phyloP scores from a whole-genome alignment of 2,888 invertebrate genomes.

The Mythimna impura region DNA sequence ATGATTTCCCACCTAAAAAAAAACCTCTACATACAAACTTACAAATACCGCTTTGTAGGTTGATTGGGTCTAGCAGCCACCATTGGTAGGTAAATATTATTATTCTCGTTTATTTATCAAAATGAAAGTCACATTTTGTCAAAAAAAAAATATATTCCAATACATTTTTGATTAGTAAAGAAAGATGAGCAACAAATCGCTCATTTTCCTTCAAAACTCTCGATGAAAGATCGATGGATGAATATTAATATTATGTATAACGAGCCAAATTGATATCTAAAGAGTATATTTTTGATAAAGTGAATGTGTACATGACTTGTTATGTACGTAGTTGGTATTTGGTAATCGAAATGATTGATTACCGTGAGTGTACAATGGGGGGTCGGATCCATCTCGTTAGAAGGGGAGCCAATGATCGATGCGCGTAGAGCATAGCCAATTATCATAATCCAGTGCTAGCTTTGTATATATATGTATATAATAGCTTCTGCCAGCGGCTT shows the following conservation, averaged over 20 bases:
- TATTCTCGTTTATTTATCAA: background rate
- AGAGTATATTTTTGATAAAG: constrained; percentile 48
- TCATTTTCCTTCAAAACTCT: constrained; percentile 45
- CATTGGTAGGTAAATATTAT: too few species aligned
- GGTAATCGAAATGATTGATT: constrained; percentile 68
- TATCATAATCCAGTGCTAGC: constrained; percentile 64
- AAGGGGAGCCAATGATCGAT: constrained; percentile 69
- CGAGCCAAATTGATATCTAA: constrained; percentile 28
- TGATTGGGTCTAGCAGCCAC: too few species aligned
- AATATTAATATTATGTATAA: constrained; percentile 38
- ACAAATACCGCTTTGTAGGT: too few species aligned
- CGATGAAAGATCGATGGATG: constrained; percentile 34
- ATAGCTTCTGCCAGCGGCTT: too few species aligned
- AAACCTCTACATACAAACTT: too few species aligned
- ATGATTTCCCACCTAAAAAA: too few species aligned
- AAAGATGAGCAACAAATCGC: constrained; percentile 33
- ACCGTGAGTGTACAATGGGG: constrained; percentile 60
- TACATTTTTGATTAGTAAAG: background rate
- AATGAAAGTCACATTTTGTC: background rate
- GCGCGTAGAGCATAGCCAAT: constrained; percentile 61
- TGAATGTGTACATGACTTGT: constrained; percentile 46
- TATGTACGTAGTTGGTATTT: constrained; percentile 58
- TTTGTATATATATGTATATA: background rate
- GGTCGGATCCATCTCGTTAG: constrained; percentile 59
- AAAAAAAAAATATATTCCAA: too few species aligned